Evolutionary conservation across 2,888 invertebrate species (phyloP).

Genomic region (Spodoptera exigua): DNA sequence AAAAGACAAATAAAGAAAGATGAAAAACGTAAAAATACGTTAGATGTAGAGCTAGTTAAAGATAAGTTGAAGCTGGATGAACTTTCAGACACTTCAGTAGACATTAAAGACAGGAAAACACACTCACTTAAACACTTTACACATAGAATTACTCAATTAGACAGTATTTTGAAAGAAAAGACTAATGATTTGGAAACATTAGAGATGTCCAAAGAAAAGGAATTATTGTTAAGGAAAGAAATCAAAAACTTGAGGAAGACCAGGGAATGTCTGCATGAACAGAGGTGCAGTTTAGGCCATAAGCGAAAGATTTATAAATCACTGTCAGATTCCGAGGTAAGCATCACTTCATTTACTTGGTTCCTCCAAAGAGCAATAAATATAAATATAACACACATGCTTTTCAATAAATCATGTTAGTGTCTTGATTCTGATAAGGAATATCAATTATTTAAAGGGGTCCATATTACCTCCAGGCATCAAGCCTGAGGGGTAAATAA

Average conservation of each 20-base stretch:
- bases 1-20: conserved; percentile 93
- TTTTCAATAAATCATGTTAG: no score
- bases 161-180: conserved; percentile 92
- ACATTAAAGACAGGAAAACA: conserved; percentile 88
- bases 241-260: conserved; percentile 94
- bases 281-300: conserved; percentile 92
- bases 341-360: neutral
- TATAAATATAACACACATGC: no score
- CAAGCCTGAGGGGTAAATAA: no score
- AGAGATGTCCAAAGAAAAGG: conserved; percentile 89
- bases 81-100: conserved; percentile 85
- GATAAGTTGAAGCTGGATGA: conserved; percentile 87
- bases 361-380: no score
- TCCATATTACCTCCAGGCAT: no score
- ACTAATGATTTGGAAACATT: conserved; percentile 91
- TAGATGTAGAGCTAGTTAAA: conserved; percentile 91
- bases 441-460: no score
- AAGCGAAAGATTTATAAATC: conserved; percentile 93
- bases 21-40: conserved; percentile 91
- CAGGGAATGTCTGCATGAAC: conserved; percentile 93
- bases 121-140: conserved; percentile 91
- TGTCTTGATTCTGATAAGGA: no score
- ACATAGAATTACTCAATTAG: conserved; percentile 91
- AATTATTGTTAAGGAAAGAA: conserved; percentile 92
- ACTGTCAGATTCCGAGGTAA: conserved; percentile 91